A percentile compares a stretch with the other conserved stretches of the same genome.
Conservation (phyloP, 2,888 invertebrate genomes). For the Willowsia nigromaculata region DNA sequence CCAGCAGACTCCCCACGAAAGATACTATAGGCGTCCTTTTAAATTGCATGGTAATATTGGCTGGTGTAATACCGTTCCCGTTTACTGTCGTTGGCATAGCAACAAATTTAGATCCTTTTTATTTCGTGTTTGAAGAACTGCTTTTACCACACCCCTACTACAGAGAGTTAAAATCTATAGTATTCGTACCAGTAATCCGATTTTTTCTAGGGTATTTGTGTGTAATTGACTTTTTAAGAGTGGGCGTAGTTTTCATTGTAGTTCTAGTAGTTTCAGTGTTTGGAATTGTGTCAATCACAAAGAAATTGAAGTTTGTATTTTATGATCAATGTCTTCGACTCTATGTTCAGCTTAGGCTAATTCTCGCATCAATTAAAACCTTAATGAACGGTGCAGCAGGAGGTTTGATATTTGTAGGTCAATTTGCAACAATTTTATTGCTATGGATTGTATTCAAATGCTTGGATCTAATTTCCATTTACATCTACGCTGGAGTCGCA, state of each 20-base stretch:
- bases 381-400: neutral
- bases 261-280: neutral
- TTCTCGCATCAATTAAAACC: neutral
- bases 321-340: neutral
- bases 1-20: too few species aligned
- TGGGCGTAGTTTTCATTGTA: neutral
- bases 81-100: neutral
- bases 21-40: neutral
- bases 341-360: neutral
- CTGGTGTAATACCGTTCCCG: neutral
- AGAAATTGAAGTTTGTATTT: neutral
- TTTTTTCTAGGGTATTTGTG: neutral
- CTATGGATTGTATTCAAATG: constrained; percentile 11
- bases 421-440: neutral
- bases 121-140: neutral
- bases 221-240: neutral
- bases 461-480: neutral
- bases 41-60: neutral
- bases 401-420: neutral
- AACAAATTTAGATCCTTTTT: neutral
- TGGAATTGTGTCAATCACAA: neutral
- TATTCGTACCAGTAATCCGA: neutral
- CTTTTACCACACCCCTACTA: neutral
- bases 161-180: neutral
- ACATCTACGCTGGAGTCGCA: neutral